Percentiles rank a stretch among this genome's conserved stretches.
These are phyloP conservation scores for Temnothorax curvispinosus DNA, from an alignment of 1,140 invertebrate genomes.

Conservation along the genomic window DNA sequence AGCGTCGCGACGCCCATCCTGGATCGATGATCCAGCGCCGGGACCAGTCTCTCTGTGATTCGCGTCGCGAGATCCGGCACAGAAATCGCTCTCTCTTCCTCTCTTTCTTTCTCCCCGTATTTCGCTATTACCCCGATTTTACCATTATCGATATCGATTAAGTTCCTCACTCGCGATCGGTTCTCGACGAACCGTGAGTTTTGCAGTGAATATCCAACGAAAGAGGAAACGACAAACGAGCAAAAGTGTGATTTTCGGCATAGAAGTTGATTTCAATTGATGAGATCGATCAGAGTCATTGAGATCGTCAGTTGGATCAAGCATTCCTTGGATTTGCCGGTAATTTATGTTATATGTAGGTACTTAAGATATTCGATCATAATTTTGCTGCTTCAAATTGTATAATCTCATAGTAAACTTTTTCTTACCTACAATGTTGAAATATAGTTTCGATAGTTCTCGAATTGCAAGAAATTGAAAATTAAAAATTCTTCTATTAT, in stretches of 20 bases:
- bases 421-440: not conserved
- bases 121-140: not conserved
- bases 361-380: not conserved
- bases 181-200: not conserved
- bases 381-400: not conserved
- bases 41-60: conserved; percentile 82
- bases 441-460: not conserved
- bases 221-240: conserved; percentile 11
- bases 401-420: not conserved
- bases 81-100: conserved; percentile 57
- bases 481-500: not conserved
- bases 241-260: conserved; percentile 28
- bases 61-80: conserved; percentile 76
- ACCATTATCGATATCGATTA: conserved; percentile 1
- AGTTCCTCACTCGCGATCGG: conserved; percentile 7
- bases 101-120: not conserved
- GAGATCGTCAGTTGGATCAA: not conserved
- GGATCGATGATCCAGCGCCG: conserved; percentile 82
- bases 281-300: not conserved
- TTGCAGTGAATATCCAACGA: conserved; percentile 19
- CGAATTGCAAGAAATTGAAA: not conserved
- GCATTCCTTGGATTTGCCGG: conserved; percentile 1
- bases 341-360: not conserved
- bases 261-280: not conserved
- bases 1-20: conserved; percentile 79